Base-by-base conservation (phyloP, 2,797 vertebrate species). In the Pogoniulus pusillus region DNA sequence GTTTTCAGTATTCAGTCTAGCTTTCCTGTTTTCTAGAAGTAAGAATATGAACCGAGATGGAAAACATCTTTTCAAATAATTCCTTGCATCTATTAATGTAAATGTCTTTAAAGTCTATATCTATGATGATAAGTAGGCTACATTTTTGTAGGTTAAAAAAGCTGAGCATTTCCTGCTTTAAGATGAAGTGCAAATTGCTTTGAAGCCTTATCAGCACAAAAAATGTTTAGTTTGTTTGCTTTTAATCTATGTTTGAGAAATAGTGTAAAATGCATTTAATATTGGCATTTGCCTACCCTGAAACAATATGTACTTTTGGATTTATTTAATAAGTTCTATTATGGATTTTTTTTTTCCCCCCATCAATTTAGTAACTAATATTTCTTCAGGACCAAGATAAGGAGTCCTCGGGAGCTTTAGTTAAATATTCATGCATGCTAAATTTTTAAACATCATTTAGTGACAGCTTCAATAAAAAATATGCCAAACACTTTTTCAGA, bases 361-460 rank as follows among this genome's bases (percentile, higher is more conserved):
- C 72, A 91, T 76, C 49, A 87, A 39, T 87, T 88, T 84, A 93
- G 66, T 71, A 75, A 80, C 62, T 92, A 82, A 85, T 89, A 76
- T 89, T 68, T 87, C 72, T 89, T 75, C 65, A 78, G 34, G 14
- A 89, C 27, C 8, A 68, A 84, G 85, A 85, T 72, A 71, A 77
- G 68, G 37, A 89, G 64, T 80, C 43, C 51, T 87, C 32, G 41
- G 51, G 37, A 90, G 49, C 27, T 85, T 49, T 70, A 49, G 34
- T 93, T 71, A 96, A 95, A 92, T 84, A 93, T 91, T 93, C 82
- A 95, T 88, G 45, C 54, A 49, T 62, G 27, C 4, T 96, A 91
- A 91, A 92, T 93, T 94, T 96, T 94, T 91, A 94, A 94, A 84
- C n/a, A 69, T 66, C 29, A 72, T 93, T 95, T 90, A 89, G 62